Evolutionary conservation across 37 sponge, comb jelly and placozoan species (phyloP).

Genomic region (Dysidea cf. avara): DNA sequence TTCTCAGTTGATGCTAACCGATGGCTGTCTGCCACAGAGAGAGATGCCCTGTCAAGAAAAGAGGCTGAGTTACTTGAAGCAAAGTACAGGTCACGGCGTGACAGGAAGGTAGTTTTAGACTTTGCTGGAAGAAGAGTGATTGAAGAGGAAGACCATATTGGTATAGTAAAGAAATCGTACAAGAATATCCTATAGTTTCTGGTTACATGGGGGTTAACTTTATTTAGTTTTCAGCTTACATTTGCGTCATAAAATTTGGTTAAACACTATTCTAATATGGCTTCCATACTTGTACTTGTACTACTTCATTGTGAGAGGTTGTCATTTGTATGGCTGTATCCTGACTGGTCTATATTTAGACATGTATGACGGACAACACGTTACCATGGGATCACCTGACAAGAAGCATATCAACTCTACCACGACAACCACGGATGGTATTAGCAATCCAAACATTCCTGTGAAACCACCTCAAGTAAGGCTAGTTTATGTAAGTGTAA

Average conservation of each 20-base stretch:
- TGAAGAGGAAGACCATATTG: conserved; percentile 40
- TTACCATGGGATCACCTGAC: background rate
- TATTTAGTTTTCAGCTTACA: background rate
- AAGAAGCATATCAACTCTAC: background rate
- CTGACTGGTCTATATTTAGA: conserved; percentile 25
- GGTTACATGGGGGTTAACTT: background rate
- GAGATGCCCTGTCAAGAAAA: conserved; percentile 44
- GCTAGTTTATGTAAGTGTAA: background rate
- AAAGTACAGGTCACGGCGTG: conserved; percentile 50
- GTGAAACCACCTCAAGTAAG: conserved; percentile 32
- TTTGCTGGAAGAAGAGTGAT: conserved; percentile 86
- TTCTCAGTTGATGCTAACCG: conserved; percentile 68
- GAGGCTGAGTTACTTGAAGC: conserved; percentile 58
- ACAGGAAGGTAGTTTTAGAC: conserved; percentile 74
- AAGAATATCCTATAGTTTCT: background rate
- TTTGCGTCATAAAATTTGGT: too few species aligned
- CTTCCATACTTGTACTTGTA: too few species aligned
- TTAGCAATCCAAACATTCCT: conserved; percentile 45
- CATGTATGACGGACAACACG: conserved; percentile 42
- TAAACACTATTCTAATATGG: background rate
- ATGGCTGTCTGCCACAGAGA: conserved; percentile 73
- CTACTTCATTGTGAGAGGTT: too few species aligned
- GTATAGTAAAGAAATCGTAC: too few species aligned
- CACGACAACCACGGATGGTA: conserved; percentile 2
- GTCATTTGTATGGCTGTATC: background rate